Evolutionary conservation across 2,888 invertebrate genomes (phyloP).

Genomic region (Torymus auratus): DNA sequence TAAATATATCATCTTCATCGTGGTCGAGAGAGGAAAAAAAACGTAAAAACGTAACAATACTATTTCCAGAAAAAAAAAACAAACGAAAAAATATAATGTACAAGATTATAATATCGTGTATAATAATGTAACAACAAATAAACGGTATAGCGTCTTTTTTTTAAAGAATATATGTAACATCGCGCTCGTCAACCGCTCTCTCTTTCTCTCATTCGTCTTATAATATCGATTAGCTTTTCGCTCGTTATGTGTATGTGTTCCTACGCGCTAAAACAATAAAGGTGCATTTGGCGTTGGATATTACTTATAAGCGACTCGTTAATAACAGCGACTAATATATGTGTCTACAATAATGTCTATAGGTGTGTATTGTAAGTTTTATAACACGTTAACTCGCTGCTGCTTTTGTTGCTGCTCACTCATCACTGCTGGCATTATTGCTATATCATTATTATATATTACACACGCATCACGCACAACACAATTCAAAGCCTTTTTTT

Average conservation of each 20-base stretch:
- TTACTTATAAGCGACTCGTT: constrained; percentile 48
- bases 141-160: constrained; percentile 6
- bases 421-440: too few relatives aligned
- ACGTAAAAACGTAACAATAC: constrained; percentile 16
- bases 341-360: not conserved
- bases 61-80: constrained; percentile 49
- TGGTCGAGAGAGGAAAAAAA: constrained; percentile 28
- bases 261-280: constrained; percentile 31
- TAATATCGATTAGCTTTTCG: constrained; percentile 43
- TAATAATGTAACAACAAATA: constrained; percentile 47
- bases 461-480: too few relatives aligned
- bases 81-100: constrained; percentile 23
- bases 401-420: too few relatives aligned
- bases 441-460: too few relatives aligned
- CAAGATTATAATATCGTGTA: constrained; percentile 32
- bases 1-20: constrained; percentile 19
- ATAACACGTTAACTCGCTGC: too few relatives aligned
- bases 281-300: constrained; percentile 30
- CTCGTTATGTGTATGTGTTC: not conserved
- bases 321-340: constrained; percentile 24
- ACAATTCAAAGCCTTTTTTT: constrained; percentile 21
- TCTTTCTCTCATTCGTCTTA: constrained; percentile 47
- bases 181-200: too few relatives aligned
- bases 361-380: too few relatives aligned
- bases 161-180: too few relatives aligned